These are phyloP conservation scores for Cremastobaeus sp. DNA, from an alignment of 2,888 invertebrate genomes.

Conservation along the genomic window DNA sequence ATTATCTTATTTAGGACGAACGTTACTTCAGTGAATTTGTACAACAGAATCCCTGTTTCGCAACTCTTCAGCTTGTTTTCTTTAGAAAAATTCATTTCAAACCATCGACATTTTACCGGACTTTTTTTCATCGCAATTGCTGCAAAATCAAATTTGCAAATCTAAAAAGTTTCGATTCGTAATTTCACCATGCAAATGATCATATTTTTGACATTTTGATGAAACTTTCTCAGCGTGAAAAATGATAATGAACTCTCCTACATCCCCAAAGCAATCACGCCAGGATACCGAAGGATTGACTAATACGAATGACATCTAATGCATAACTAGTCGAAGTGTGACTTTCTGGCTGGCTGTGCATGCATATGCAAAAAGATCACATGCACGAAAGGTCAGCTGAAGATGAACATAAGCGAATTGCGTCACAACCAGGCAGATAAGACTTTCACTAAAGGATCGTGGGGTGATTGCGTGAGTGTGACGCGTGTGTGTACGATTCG, in stretches of 20 bases:
- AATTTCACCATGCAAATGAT: too few species aligned
- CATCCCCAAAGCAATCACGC: constrained; percentile 7
- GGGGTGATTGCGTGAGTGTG: constrained; percentile 46
- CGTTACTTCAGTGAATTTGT: too few species aligned
- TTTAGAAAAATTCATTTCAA: constrained; percentile 18
- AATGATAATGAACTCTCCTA: background rate
- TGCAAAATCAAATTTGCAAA: too few species aligned
- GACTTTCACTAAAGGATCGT: constrained; percentile 67
- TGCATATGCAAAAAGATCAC: constrained; percentile 37
- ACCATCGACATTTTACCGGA: too few species aligned
- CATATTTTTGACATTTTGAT: background rate
- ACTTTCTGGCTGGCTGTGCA: constrained; percentile 22
- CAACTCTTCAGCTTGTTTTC: too few species aligned
- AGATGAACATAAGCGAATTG: constrained; percentile 65
- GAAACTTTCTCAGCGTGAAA: background rate
- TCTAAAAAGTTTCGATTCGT: too few species aligned
- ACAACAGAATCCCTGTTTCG: too few species aligned
- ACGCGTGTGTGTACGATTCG: constrained; percentile 18
- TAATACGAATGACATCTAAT: constrained; percentile 11
- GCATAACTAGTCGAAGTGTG: constrained; percentile 28
- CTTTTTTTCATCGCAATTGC: too few species aligned
- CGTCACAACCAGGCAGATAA: constrained; percentile 64
- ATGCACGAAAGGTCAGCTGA: constrained; percentile 67
- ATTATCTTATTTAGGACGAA: too few species aligned
- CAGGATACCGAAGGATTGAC: constrained; percentile 1